A percentile compares a stretch with the other conserved stretches of the same genome.
phyloP scores from a whole-genome alignment of 1,140 invertebrate genomes.

The Drosophila leontia region DNA sequence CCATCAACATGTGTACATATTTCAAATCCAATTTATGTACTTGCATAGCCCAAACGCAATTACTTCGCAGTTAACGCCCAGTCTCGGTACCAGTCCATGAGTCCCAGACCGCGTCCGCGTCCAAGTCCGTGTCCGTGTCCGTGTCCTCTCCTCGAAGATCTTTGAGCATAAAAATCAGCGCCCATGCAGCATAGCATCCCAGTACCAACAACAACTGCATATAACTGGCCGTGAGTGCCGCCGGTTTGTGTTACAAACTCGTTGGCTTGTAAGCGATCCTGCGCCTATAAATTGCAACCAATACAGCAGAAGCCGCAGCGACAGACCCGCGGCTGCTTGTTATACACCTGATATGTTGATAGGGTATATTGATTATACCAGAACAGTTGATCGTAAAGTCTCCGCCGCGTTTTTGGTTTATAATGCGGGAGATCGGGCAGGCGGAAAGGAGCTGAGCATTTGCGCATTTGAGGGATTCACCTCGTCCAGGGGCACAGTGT shows the following conservation, averaged over 20 bases:
- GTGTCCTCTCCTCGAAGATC: conserved; percentile 28
- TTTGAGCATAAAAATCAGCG: conserved; percentile 57
- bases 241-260: conserved; percentile 80
- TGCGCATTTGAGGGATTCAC: conserved; percentile 35
- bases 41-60: conserved; percentile 81
- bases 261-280: conserved; percentile 80
- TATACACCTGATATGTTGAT: conserved; percentile 57
- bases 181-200: conserved; percentile 25
- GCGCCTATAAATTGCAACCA: conserved; percentile 81
- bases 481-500: conserved; percentile 6
- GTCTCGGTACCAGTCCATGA: conserved; percentile 38
- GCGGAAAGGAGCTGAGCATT: not conserved
- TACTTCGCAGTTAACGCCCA: conserved; percentile 82
- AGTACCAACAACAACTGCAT: conserved; percentile 11
- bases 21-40: conserved; percentile 83
- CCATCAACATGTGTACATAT: conserved; percentile 82
- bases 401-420: not conserved
- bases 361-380: conserved; percentile 49
- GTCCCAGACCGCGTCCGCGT: not conserved
- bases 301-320: conserved; percentile 51
- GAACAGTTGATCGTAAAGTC: conserved; percentile 31
- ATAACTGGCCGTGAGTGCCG: conserved; percentile 55
- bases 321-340: conserved; percentile 74
- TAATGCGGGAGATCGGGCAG: not conserved
- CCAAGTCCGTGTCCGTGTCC: not conserved